Evolutionary conservation across 2,888 invertebrate genomes (phyloP).

Genomic region (Ferrisia virgata): DNA sequence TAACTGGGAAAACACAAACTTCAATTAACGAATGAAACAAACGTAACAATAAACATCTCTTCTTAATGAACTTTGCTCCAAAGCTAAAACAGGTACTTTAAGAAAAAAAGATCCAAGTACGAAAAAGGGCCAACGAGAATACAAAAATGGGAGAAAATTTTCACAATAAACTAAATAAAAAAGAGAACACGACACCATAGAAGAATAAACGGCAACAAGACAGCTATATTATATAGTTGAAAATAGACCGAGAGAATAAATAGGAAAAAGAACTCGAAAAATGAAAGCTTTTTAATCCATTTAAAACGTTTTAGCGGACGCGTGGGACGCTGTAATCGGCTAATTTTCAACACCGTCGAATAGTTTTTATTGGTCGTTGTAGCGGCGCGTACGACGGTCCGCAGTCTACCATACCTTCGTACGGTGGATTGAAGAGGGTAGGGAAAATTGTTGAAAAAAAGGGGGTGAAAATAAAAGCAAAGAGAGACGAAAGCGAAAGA

Average conservation of each 20-base stretch:
- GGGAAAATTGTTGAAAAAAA: background rate
- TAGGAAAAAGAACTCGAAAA: background rate
- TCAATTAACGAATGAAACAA: background rate
- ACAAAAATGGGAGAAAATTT: background rate
- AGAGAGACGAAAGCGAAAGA: background rate
- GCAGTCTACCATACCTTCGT: background rate
- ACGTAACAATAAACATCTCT: background rate
- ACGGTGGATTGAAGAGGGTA: too few species aligned
- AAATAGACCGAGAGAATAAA: background rate
- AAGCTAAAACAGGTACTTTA: background rate
- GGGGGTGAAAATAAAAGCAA: background rate
- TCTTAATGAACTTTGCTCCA: background rate
- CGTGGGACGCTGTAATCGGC: conserved; percentile 8
- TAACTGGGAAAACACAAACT: background rate
- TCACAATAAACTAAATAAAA: background rate
- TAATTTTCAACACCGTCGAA: conserved; percentile 14
- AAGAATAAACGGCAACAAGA: background rate
- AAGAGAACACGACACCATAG: background rate
- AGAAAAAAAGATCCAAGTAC: too few species aligned
- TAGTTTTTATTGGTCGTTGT: conserved; percentile 5
- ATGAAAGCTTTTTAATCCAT: conserved; percentile 14
- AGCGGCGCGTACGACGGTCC: background rate
- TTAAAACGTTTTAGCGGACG: conserved; percentile 2
- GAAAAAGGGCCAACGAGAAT: background rate
- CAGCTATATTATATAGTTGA: too few species aligned